phyloP scores from a whole-genome alignment of 2,113 vertebrate genomes.

The Datnioides undecimradiatus region DNA sequence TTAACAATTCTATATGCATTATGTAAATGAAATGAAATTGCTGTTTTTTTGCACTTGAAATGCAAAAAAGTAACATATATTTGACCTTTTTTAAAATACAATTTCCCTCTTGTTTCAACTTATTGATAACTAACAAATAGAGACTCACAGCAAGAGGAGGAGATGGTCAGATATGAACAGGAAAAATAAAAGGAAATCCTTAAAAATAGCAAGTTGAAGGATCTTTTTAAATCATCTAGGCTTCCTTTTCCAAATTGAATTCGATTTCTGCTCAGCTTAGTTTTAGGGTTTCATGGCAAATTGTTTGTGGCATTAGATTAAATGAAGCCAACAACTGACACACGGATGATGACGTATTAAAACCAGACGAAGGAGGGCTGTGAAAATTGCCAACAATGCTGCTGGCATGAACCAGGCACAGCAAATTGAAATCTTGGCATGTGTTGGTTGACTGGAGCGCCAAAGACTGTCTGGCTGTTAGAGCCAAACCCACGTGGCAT shows the following conservation, averaged over 20 bases:
- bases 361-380: not conserved
- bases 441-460: not conserved
- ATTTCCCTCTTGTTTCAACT: not conserved
- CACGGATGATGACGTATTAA: constrained; percentile 9
- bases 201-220: not conserved
- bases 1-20: not conserved
- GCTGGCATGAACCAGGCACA: not conserved
- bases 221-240: not conserved
- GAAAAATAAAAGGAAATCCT: not conserved
- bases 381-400: not conserved
- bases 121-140: not conserved
- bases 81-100: too few relatives aligned
- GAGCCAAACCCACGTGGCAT: constrained; percentile 6
- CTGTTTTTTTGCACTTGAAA: not conserved
- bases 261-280: not conserved
- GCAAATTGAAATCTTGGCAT: constrained; percentile 18
- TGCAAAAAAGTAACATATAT: too few relatives aligned
- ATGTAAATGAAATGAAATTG: not conserved
- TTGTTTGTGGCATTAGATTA: constrained; percentile 11
- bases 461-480: not conserved
- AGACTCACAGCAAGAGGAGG: not conserved
- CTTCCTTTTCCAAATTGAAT: not conserved
- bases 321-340: not conserved
- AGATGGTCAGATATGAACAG: not conserved
- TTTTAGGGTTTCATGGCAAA: constrained; percentile 32